Base-by-base conservation (phyloP, 23 tunicate species). In the Halocynthia aurantium region DNA sequence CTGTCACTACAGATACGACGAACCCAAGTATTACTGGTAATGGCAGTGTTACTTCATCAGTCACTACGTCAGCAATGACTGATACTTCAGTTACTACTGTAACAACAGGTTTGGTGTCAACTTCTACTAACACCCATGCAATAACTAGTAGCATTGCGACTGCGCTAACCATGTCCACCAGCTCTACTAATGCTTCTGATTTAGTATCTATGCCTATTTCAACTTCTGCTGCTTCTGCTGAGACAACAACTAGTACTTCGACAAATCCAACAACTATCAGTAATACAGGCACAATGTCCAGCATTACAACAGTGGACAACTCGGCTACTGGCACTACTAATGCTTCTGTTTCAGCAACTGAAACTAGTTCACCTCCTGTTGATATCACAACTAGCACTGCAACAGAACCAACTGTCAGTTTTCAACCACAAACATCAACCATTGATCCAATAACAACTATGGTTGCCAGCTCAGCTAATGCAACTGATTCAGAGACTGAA, bases 301-400 rank as follows among this genome's bases (percentile, higher is more conserved):
- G 62, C 62, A 57, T 57, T 57, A 10, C 62, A 57, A 12, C 62
- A 57, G 62, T 57, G 62, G 62, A n/a, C n/a, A n/a, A n/a, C n/a
- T n/a, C n/a, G n/a, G n/a, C n/a, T n/a, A n/a, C n/a, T n/a, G n/a
- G n/a, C n/a, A n/a, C n/a, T n/a, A n/a, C n/a, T n/a, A n/a, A n/a
- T n/a, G 12, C 62, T 10, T 10, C 62, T 57, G 62, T 57, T 57
- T 57, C 12, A 12, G 62, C 10, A 57, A 57, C 12, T 10, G 12
- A 10, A 57, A 57, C 62, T 12, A 57, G 62, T 57, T 10, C 22
- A 49, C 8, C 10, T 7, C 20, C 20, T 10, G 22, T 49, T 8
- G 10, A 8, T 64, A 64, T 49, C 7, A 10, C 8, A 7, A 31
- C 22, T 57, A 57, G 11, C 10, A 12, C 10, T 57, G 62, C 12